These are phyloP conservation scores for Halcyon malimbica DNA, from an alignment of 2,113 vertebrate genomes.

Conservation along the genomic window DNA sequence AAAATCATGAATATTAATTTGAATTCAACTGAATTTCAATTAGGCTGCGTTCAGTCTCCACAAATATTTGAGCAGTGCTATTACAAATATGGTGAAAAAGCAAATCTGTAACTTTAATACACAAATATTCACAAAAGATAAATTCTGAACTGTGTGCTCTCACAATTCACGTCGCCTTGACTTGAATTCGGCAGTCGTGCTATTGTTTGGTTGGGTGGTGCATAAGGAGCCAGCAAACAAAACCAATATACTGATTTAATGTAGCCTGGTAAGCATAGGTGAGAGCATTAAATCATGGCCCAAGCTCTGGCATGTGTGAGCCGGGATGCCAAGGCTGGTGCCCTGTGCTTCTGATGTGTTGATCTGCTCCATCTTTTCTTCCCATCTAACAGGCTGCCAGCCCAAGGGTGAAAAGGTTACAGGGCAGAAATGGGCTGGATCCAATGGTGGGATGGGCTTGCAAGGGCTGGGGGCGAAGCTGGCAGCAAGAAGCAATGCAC, in stretches of 20 bases:
- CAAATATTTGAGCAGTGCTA: slow-evolving; percentile 65
- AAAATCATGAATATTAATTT: slow-evolving; percentile 60
- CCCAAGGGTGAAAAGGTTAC: fast-evolving
- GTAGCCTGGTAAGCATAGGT: not conserved
- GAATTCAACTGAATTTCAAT: slow-evolving; percentile 58
- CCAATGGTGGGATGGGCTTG: not conserved
- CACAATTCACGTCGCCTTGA: fast-evolving
- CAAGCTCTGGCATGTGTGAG: not conserved
- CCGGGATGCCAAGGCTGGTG: not conserved
- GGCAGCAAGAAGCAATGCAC: fast-evolving
- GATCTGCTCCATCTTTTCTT: not conserved
- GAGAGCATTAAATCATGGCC: not conserved
- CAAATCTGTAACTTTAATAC: slow-evolving; percentile 56
- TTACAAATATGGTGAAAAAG: slow-evolving; percentile 23
- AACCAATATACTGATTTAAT: not conserved
- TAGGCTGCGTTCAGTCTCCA: slow-evolving; percentile 8
- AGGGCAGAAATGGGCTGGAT: not conserved
- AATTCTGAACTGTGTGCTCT: not conserved
- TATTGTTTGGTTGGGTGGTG: fast-evolving
- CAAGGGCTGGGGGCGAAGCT: not conserved
- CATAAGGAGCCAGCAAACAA: not conserved
- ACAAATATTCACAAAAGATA: slow-evolving; percentile 39
- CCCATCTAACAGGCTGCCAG: not conserved
- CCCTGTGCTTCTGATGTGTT: fast-evolving
- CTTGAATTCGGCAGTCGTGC: not conserved